A percentile compares a stretch with the other conserved stretches of the same genome.
Evolutionary conservation across 2,113 vertebrate species (phyloP).

Genomic region (Tympanuchus pallidicinctus): DNA sequence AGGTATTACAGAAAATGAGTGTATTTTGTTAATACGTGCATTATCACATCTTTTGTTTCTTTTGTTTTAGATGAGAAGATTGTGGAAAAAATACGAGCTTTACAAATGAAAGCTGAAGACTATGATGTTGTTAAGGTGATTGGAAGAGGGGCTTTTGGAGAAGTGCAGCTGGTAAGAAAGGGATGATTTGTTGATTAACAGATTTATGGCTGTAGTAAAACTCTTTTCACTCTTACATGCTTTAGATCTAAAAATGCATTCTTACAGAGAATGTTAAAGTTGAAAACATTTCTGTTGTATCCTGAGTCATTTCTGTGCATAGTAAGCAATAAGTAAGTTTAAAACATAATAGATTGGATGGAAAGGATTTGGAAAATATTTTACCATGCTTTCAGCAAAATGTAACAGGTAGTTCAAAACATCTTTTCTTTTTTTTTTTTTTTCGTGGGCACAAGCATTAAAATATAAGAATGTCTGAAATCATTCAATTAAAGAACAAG

Average conservation of each 20-base stretch:
- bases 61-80: conserved; percentile 90
- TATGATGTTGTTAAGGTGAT: conserved; percentile 98
- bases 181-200: neutral
- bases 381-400: neutral
- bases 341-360: neutral
- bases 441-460: accelerated
- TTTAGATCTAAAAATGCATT: neutral
- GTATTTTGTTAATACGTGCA: neutral
- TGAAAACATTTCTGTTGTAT: neutral
- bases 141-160: conserved; percentile 97
- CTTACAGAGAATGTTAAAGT: neutral
- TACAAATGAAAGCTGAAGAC: conserved; percentile 98
- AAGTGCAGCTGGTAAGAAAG: conserved; percentile 95
- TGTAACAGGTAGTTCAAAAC: neutral
- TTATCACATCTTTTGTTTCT: conserved; percentile 7
- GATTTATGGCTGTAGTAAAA: neutral
- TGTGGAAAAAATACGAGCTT: conserved; percentile 87
- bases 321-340: neutral
- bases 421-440: neutral
- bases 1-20: neutral
- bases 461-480: neutral
- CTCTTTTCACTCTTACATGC: neutral
- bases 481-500: neutral
- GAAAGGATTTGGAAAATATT: neutral
- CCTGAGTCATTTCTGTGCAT: neutral